Evolutionary conservation across 2,797 vertebrate species (phyloP).

Genomic region (Hipposideros larvatus): DNA sequence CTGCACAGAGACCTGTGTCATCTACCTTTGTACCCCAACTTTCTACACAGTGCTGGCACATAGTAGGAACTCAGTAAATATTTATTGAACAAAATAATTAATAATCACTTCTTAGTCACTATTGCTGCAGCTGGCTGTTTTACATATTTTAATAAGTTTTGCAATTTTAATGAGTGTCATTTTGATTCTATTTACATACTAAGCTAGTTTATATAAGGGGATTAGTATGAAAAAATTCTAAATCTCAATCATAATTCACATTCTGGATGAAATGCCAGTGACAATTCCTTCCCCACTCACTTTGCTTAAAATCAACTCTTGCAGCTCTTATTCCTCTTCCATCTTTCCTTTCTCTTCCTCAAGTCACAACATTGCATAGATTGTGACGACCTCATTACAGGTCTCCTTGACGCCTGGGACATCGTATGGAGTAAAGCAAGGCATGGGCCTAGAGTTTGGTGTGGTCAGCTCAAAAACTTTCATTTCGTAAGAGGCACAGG

Average conservation of each 20-base stretch:
- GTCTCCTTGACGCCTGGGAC: background rate
- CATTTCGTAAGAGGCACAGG: background rate
- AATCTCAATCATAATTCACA: constrained; percentile 72
- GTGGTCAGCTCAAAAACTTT: constrained; percentile 1
- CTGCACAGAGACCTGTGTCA: background rate
- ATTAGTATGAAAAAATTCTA: constrained; percentile 64
- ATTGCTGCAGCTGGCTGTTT: constrained; percentile 76
- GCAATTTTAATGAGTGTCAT: constrained; percentile 80
- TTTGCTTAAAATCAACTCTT: constrained; percentile 3
- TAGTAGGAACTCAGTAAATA: constrained; percentile 70
- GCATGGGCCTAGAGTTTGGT: background rate
- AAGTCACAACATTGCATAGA: background rate
- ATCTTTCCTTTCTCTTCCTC: constrained; percentile 5
- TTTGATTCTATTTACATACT: constrained; percentile 80
- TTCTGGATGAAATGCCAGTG: constrained; percentile 53
- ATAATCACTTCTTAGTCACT: constrained; percentile 64
- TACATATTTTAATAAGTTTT: constrained; percentile 82
- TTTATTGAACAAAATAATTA: constrained; percentile 64
- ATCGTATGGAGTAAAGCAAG: background rate
- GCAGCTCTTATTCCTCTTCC: background rate
- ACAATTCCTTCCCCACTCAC: constrained; percentile 34
- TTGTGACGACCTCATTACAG: background rate
- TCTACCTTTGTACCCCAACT: background rate
- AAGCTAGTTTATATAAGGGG: constrained; percentile 72
- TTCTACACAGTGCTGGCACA: constrained; percentile 24